Evolutionary conservation across 2,113 vertebrate genomes (phyloP).

Genomic region (Abramis brama): DNA sequence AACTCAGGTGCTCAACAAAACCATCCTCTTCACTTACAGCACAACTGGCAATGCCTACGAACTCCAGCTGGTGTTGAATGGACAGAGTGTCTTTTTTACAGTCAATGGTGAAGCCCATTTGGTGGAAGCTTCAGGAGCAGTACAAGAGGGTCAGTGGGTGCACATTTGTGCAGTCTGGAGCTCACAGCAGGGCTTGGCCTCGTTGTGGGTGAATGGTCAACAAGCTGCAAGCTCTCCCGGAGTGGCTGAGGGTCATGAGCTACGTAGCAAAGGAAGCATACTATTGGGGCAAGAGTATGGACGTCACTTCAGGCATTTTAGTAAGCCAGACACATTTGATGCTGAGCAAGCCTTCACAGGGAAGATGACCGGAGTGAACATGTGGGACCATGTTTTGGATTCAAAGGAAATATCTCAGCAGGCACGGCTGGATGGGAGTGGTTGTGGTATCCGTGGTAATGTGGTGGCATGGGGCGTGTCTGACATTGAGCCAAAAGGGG

Average conservation of each 20-base stretch:
- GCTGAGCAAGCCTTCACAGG: conserved; percentile 85
- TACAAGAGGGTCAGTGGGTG: conserved; percentile 78
- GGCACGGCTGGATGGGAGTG: conserved; percentile 63
- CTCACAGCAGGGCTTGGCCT: conserved; percentile 74
- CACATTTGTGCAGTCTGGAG: conserved; percentile 89
- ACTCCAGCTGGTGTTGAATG: conserved; percentile 86
- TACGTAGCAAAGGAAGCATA: conserved; percentile 84
- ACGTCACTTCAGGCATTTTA: conserved; percentile 65
- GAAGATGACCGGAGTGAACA: conserved; percentile 90
- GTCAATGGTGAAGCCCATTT: conserved; percentile 80
- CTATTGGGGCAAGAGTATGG: conserved; percentile 87
- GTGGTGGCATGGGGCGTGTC: conserved; percentile 91
- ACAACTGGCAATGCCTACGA: conserved; percentile 87
- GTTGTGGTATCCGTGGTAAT: conserved; percentile 83
- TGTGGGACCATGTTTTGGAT: conserved; percentile 87
- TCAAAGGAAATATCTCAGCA: conserved; percentile 75
- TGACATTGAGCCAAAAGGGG: conserved; percentile 85
- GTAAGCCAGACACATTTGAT: conserved; percentile 79
- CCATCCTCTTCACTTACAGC: conserved; percentile 90
- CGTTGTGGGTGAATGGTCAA: conserved; percentile 83
- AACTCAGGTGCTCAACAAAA: conserved; percentile 84
- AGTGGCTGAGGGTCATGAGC: conserved; percentile 73
- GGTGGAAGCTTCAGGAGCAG: conserved; percentile 64
- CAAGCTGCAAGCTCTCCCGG: conserved; percentile 62
- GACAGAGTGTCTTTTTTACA: conserved; percentile 70